Evolutionary conservation across 2,888 invertebrate genomes (phyloP).

Genomic region (Clusia tigrina): DNA sequence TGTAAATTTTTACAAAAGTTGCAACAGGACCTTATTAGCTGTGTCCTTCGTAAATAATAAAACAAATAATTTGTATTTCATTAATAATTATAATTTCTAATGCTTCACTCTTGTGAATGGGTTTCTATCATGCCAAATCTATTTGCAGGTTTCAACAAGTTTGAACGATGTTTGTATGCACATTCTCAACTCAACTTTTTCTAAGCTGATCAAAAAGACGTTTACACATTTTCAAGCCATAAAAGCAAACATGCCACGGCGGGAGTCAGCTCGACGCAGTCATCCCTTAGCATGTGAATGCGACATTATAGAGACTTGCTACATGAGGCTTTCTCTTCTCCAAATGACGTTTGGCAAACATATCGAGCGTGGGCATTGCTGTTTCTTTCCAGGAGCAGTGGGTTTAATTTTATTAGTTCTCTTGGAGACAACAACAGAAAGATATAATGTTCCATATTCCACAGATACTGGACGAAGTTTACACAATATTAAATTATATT

Average conservation of each 20-base stretch:
- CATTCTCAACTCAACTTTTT: slow-evolving; percentile 85
- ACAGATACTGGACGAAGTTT: slow-evolving; percentile 90
- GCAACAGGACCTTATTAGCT: too few species aligned
- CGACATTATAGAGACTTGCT: slow-evolving; percentile 91
- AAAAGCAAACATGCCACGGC: slow-evolving; percentile 88
- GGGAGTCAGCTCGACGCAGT: slow-evolving; percentile 87
- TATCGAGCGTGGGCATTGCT: slow-evolving; percentile 90
- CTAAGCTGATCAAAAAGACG: slow-evolving; percentile 85
- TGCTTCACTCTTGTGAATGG: too few species aligned
- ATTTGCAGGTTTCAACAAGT: slow-evolving; percentile 78
- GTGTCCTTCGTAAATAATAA: too few species aligned
- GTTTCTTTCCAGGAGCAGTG: slow-evolving; percentile 95
- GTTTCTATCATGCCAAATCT: too few species aligned
- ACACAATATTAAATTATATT: slow-evolving; percentile 83
- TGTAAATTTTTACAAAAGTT: background rate
- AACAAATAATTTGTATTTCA: too few species aligned
- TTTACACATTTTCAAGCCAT: slow-evolving; percentile 84
- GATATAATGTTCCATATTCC: slow-evolving; percentile 46
- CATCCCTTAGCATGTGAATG: slow-evolving; percentile 91
- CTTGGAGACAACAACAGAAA: background rate
- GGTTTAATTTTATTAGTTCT: slow-evolving; percentile 44
- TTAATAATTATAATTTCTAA: too few species aligned
- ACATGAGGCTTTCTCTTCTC: slow-evolving; percentile 88
- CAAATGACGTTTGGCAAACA: slow-evolving; percentile 96
- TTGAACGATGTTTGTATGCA: slow-evolving; percentile 83